phyloP scores from a whole-genome alignment of 2,113 vertebrate species.

The Holacanthus passer region DNA sequence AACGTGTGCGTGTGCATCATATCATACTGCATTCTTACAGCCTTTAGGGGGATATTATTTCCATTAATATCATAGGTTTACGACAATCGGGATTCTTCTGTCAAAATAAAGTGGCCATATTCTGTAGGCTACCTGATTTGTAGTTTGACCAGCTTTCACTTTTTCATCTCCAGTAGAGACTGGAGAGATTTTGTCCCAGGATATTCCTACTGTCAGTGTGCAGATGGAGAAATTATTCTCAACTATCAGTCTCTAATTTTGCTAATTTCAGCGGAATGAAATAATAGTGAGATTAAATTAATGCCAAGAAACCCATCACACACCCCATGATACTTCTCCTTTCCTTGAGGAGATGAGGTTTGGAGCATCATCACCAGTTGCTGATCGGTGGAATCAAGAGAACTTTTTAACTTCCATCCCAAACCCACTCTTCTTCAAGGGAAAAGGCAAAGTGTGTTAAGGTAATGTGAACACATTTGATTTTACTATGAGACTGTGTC shows the following conservation, averaged over 20 bases:
- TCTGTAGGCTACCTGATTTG: neutral
- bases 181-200: too few species aligned
- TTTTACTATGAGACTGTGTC: conserved; percentile 72
- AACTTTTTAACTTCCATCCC: neutral
- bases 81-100: neutral
- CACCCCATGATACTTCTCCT: neutral
- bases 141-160: too few species aligned
- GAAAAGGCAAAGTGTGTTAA: conserved; percentile 40
- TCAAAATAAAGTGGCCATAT: neutral
- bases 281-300: conserved; percentile 12
- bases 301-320: conserved; percentile 3
- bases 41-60: neutral
- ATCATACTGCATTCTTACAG: neutral
- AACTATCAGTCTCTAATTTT: conserved; percentile 5
- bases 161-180: neutral
- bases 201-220: neutral
- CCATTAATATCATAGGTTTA: neutral
- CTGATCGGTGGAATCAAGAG: neutral
- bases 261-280: conserved; percentile 8
- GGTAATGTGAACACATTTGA: conserved; percentile 41
- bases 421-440: conserved; percentile 8
- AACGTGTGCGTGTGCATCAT: neutral
- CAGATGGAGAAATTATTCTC: neutral
- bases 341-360: neutral
- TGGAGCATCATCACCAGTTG: neutral